Conservation (phyloP, 2,113 vertebrate species). For the Pithys albifrons region DNA sequence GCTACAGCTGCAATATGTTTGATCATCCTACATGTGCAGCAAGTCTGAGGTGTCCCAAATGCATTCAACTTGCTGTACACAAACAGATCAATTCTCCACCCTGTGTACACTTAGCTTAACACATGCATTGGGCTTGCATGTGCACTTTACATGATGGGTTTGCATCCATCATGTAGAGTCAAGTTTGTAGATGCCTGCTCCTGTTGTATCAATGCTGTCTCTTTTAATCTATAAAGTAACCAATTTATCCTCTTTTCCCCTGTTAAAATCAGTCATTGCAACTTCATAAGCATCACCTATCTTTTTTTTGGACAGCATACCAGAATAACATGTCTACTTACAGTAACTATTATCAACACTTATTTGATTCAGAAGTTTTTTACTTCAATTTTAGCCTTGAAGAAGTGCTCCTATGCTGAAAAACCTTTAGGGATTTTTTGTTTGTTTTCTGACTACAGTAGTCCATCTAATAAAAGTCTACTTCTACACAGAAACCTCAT, state of each 20-base stretch:
- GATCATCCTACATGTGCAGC: background rate
- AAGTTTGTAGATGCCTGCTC: background rate
- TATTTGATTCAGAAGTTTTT: background rate
- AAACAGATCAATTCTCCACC: background rate
- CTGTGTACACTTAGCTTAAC: background rate
- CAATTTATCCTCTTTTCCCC: background rate
- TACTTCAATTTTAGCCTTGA: background rate
- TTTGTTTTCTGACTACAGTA: background rate
- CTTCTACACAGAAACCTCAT: background rate
- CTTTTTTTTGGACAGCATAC: background rate
- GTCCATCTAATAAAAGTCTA: background rate
- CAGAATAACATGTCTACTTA: background rate
- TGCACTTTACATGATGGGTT: background rate
- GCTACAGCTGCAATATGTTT: background rate
- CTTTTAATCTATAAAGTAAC: background rate
- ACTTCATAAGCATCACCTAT: background rate
- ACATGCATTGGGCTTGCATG: background rate
- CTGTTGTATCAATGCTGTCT: background rate
- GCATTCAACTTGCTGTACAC: background rate
- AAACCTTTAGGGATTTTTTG: background rate
- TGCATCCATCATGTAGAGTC: background rate
- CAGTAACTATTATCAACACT: background rate
- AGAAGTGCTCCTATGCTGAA: background rate
- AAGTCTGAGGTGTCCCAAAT: background rate
- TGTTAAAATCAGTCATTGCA: background rate